A percentile compares a stretch with the other conserved stretches of the same genome.
These are phyloP conservation scores for Eupithecia subfuscata DNA, from an alignment of 2,888 invertebrate genomes.

Conservation along the genomic window DNA sequence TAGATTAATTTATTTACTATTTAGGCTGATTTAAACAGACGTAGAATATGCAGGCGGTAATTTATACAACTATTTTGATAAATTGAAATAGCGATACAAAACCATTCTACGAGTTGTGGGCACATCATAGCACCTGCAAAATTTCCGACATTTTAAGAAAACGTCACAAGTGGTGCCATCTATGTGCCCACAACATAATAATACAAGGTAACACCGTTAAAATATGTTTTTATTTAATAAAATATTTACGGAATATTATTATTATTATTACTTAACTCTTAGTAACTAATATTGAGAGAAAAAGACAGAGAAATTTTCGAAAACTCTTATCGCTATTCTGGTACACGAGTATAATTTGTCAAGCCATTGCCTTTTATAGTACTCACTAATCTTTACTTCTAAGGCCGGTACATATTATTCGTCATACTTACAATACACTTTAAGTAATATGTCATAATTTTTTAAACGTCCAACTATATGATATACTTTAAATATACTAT, in stretches of 20 bases:
- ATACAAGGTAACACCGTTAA: slow-evolving; percentile 61
- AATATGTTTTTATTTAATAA: slow-evolving; percentile 55
- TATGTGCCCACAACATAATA: slow-evolving; percentile 45
- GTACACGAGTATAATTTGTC: slow-evolving; percentile 65
- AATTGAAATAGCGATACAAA: slow-evolving; percentile 63
- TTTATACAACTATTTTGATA: slow-evolving; percentile 64
- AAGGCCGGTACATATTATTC: slow-evolving; percentile 80
- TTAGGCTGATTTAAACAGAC: slow-evolving; percentile 72
- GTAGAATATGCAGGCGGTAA: slow-evolving; percentile 73
- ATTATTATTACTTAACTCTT: slow-evolving; percentile 56
- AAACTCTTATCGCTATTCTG: slow-evolving; percentile 72
- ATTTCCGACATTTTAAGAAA: not conserved
- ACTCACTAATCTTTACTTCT: slow-evolving; percentile 73
- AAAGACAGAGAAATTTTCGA: slow-evolving; percentile 79
- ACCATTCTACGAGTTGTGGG: slow-evolving; percentile 57
- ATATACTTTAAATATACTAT: slow-evolving; percentile 65
- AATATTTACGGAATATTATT: slow-evolving; percentile 54
- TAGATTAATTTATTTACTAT: slow-evolving; percentile 67
- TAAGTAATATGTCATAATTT: slow-evolving; percentile 69
- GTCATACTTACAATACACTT: slow-evolving; percentile 77
- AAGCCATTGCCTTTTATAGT: slow-evolving; percentile 69
- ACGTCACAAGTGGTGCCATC: slow-evolving; percentile 6
- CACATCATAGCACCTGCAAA: slow-evolving; percentile 20
- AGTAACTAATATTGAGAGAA: slow-evolving; percentile 79
- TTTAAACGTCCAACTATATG: slow-evolving; percentile 73